These are phyloP conservation scores for Bubo scandiacus DNA, from an alignment of 2,113 vertebrate species.

Conservation along the genomic window DNA sequence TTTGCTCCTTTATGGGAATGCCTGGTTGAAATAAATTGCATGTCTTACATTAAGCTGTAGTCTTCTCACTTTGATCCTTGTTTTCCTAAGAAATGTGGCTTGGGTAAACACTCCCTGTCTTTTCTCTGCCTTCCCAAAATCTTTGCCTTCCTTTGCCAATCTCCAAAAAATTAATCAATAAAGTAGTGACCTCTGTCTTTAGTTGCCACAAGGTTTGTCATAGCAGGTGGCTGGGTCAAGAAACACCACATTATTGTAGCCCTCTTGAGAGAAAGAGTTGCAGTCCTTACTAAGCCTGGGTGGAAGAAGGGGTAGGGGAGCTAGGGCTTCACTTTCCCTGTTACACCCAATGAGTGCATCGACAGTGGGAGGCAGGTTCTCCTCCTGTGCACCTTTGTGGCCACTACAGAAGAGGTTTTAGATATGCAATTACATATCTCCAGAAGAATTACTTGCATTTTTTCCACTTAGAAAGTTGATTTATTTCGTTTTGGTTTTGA, in stretches of 20 bases:
- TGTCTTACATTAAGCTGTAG: neutral
- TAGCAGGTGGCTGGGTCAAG: neutral
- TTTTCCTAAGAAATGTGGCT: neutral
- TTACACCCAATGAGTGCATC: neutral
- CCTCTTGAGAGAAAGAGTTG: neutral
- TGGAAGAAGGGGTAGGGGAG: neutral
- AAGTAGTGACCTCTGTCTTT: neutral
- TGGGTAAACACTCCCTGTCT: neutral
- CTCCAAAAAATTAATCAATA: neutral
- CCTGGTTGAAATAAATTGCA: neutral
- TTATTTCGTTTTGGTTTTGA: neutral
- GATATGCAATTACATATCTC: neutral
- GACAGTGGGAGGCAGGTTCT: neutral
- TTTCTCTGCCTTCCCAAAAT: neutral
- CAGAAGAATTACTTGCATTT: neutral
- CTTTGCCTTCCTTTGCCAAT: neutral
- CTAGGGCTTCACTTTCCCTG: neutral
- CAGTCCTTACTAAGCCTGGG: neutral
- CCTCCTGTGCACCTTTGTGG: neutral
- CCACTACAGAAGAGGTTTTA: neutral
- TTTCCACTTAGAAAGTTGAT: neutral
- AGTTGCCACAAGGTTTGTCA: neutral
- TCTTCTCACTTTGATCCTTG: neutral
- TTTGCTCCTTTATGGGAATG: conserved; percentile 4
- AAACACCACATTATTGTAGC: neutral